Evolutionary conservation across 2,888 invertebrate species (phyloP).

Genomic region (Ernsta delagoae): DNA sequence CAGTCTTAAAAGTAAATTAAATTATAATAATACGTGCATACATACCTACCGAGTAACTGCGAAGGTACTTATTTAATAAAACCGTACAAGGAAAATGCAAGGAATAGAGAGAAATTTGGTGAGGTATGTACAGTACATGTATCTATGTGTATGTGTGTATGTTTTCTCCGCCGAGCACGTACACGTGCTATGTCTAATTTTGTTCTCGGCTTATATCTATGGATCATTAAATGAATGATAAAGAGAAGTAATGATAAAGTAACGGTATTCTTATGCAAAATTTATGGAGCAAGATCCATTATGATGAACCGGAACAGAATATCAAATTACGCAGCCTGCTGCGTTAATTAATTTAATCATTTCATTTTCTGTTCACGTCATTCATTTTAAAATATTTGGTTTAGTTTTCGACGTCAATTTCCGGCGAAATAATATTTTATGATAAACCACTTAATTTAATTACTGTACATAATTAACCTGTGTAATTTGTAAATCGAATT

Average conservation of each 20-base stretch:
- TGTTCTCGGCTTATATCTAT: conserved; percentile 4
- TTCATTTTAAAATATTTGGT: conserved; percentile 32
- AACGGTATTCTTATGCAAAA: conserved; percentile 37
- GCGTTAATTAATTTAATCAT: conserved; percentile 32
- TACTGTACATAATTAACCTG: not conserved
- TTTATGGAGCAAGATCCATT: conserved; percentile 31
- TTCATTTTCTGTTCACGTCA: conserved; percentile 30
- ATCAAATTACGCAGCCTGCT: conserved; percentile 30
- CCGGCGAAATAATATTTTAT: conserved; percentile 21
- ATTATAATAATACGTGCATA: no score
- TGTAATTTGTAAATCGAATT: not conserved
- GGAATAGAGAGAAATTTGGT: no score
- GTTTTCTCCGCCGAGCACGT: not conserved
- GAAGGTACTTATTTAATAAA: not conserved
- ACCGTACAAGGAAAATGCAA: not conserved
- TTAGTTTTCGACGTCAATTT: conserved; percentile 20
- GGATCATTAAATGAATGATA: conserved; percentile 24
- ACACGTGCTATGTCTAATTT: not conserved
- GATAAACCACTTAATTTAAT: conserved; percentile 19
- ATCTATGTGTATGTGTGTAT: no score
- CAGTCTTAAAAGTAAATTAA: no score
- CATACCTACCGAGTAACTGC: no score
- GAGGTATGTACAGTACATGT: no score
- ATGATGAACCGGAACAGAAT: conserved; percentile 34
- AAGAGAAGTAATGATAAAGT: conserved; percentile 32